These are phyloP conservation scores for Phataginus tetradactyla DNA, from an alignment of 2,797 vertebrate species.

Conservation along the genomic window DNA sequence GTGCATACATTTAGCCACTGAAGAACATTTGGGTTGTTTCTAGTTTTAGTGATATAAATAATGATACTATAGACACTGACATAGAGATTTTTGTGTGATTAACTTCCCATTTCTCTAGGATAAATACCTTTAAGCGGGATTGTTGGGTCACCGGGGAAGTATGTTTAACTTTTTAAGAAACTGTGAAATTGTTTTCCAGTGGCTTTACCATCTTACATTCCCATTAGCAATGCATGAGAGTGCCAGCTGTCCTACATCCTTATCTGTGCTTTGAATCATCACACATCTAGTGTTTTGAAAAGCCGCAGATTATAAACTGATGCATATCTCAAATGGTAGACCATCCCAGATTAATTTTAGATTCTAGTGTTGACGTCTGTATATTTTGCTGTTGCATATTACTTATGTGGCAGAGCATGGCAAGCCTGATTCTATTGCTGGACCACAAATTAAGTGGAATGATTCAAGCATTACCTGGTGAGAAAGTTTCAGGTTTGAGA, in stretches of 20 bases:
- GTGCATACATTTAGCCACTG: not conserved
- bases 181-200: not conserved
- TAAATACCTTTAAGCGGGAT: not conserved
- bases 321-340: not conserved
- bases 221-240: not conserved
- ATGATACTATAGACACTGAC: not conserved
- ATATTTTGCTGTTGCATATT: not conserved
- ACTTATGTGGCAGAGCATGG: not conserved
- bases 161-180: not conserved
- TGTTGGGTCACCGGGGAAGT: not conserved
- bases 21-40: not conserved
- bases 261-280: not conserved
- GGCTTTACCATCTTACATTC: not conserved
- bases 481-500: not conserved
- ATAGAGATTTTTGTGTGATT: not conserved
- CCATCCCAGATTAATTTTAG: not conserved
- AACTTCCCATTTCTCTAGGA: not conserved
- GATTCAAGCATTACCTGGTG: not conserved
- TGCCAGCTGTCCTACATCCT: not conserved
- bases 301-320: not conserved
- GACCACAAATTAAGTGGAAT: not conserved
- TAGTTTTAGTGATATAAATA: not conserved
- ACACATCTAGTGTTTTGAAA: slow-evolving; percentile 3
- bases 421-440: not conserved
- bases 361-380: not conserved